phyloP scores from a whole-genome alignment of 2,113 vertebrate species.

The Pelusios castaneus region DNA sequence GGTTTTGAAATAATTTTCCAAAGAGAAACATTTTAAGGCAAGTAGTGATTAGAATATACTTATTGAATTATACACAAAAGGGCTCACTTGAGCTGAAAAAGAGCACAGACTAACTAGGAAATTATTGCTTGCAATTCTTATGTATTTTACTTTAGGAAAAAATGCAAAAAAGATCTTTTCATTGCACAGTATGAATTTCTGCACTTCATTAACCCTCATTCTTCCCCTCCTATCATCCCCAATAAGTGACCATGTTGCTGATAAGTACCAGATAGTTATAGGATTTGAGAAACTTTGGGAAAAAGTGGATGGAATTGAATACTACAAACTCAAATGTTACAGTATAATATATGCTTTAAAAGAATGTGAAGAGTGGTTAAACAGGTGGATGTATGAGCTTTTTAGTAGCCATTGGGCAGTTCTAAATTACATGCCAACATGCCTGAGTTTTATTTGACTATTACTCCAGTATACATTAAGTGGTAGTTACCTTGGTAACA shows the following conservation, averaged over 20 bases:
- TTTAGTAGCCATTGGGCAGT: not conserved
- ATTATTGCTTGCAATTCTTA: not conserved
- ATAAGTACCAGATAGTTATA: not conserved
- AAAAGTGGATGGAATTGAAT: not conserved
- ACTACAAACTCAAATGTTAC: not conserved
- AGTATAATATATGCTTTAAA: not conserved
- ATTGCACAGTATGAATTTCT: not conserved
- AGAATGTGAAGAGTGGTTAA: not conserved
- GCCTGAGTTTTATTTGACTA: not conserved
- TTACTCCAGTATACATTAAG: not conserved
- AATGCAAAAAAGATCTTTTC: not conserved
- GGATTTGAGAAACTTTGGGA: not conserved
- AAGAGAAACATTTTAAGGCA: constrained; percentile 41
- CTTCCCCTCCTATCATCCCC: not conserved
- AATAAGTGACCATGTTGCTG: not conserved
- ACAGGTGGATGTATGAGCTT: not conserved
- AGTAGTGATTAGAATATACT: constrained; percentile 8
- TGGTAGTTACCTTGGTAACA: constrained; percentile 4
- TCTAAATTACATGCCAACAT: not conserved
- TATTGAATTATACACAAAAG: constrained; percentile 35
- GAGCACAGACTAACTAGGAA: not conserved
- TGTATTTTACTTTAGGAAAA: not conserved
- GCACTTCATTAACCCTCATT: not conserved
- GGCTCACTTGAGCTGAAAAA: constrained; percentile 21
- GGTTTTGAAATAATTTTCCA: constrained; percentile 38